These are phyloP conservation scores for Lepidonotus clava DNA, from an alignment of 2,888 invertebrate species.

Conservation along the genomic window DNA sequence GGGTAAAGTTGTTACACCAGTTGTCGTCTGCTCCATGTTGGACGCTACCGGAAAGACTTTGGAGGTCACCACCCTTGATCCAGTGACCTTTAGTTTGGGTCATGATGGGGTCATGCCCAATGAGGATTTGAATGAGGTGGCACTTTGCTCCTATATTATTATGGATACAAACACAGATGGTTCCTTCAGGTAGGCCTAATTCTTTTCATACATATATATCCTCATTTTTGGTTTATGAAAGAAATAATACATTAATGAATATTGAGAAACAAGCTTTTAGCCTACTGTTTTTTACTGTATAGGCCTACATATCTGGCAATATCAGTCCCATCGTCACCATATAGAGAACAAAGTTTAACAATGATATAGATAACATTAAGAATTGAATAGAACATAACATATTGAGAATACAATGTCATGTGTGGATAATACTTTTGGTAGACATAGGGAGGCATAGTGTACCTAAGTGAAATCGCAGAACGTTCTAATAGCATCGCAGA, in stretches of 20 bases:
- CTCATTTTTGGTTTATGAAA: background rate
- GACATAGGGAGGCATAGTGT: too few species aligned
- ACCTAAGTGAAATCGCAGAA: too few species aligned
- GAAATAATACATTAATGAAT: background rate
- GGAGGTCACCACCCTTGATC: background rate
- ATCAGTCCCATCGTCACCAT: too few species aligned
- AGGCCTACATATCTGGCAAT: background rate
- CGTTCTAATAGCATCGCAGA: too few species aligned
- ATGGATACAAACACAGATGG: background rate
- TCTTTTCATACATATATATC: background rate
- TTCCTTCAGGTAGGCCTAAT: slow-evolving; percentile 9
- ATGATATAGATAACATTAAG: too few species aligned
- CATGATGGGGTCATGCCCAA: background rate
- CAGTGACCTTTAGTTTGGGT: slow-evolving; percentile 35
- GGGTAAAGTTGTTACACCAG: background rate
- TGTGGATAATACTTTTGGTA: too few species aligned
- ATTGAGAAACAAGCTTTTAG: background rate
- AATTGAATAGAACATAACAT: too few species aligned
- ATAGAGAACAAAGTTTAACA: too few species aligned
- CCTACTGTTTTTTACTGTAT: background rate
- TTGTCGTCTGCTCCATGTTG: slow-evolving; percentile 5
- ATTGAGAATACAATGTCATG: too few species aligned
- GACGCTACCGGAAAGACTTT: slow-evolving; percentile 4
- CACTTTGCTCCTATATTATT: background rate
- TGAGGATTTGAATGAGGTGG: background rate